A percentile compares a stretch with the other conserved stretches of the same genome.
Evolutionary conservation across 1,140 invertebrate species (phyloP).

Genomic region (Holcopasites calliopsidis): DNA sequence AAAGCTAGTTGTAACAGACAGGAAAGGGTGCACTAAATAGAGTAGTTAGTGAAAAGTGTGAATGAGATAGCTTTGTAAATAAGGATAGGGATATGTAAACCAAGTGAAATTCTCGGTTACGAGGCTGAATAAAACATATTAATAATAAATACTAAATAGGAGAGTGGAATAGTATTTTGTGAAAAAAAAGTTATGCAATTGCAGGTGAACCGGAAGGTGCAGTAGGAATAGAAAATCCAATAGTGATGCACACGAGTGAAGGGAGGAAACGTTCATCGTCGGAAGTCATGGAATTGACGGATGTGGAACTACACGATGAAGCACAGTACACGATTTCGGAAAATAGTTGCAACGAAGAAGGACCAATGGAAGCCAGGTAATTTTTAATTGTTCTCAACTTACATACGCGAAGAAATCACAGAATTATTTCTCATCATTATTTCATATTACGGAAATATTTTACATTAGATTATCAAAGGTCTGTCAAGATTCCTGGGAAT

Average conservation of each 20-base stretch:
- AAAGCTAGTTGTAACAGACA: no score
- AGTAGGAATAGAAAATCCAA: slow-evolving; percentile 11
- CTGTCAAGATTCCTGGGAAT: slow-evolving; percentile 41
- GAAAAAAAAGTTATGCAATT: not conserved
- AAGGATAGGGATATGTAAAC: no score
- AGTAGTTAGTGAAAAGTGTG: no score
- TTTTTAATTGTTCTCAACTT: not conserved
- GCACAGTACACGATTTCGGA: not conserved
- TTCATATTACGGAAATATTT: no score
- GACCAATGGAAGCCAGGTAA: slow-evolving; percentile 5
- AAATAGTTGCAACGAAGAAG: slow-evolving; percentile 2
- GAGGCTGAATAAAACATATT: no score
- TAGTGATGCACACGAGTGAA: not conserved
- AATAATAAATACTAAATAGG: no score
- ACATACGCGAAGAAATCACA: no score
- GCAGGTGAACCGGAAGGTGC: slow-evolving; percentile 1
- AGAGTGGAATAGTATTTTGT: no score
- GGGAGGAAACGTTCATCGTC: slow-evolving; percentile 30
- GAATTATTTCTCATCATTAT: no score
- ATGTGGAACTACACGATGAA: slow-evolving; percentile 60
- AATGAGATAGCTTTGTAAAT: no score
- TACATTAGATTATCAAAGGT: slow-evolving; percentile 7
- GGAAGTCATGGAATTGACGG: slow-evolving; percentile 59
- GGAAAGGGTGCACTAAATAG: no score
- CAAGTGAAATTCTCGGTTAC: no score